Evolutionary conservation across 2,113 vertebrate genomes (phyloP), one percentile per base, ranked within the genome.

Genomic region (Tretioscincus oriximinensis): DNA sequence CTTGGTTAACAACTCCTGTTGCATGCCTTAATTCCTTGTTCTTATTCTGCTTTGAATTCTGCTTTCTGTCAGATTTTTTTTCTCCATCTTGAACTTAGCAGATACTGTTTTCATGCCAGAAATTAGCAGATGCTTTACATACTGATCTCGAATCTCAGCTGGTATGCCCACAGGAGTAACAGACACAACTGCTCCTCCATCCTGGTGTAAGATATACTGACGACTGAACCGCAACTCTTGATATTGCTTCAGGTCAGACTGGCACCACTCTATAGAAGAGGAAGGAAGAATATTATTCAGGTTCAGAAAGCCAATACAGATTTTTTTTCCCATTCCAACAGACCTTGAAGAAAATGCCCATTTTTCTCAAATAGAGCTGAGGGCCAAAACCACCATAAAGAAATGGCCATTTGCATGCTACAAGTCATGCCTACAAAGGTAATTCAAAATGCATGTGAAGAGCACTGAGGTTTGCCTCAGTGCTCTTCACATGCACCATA

Each of bases 131-230:
- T 66, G 61, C 28, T 69, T 20, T 45, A 87, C 82, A 5, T 81
- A 87, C 82, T 85, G 81, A 66, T 83, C 65, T 49, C 73, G 64
- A 21, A 87, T 76, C 18, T 85, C 86, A 81, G 70, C 76, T 76
- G 81, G 72, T 41, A 78, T 9, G 69, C 82, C 78, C 54, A 80
- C 16, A 8, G 82, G 69, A 51, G 78, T 83, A 24, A 83, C 73
- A 31, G 80, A 85, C 35, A 84, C 70, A 66, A 85, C 54, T 26
- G 79, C 64, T 63, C 45, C 58, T 35, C 76, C 74, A 73, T 84
- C 78, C 5, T 41, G 58, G 49, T 84, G 83, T 29, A 87, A 45
- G n/a, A 81, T 66, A 60, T 84, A 84, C 24, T 85, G 82, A 14
- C 72, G 82, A 49, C 86, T 84, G 83, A 84, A 87, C 21, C 28